These are phyloP conservation scores for Bufo bufo DNA, from an alignment of 2,113 vertebrate species.

Conservation along the genomic window DNA sequence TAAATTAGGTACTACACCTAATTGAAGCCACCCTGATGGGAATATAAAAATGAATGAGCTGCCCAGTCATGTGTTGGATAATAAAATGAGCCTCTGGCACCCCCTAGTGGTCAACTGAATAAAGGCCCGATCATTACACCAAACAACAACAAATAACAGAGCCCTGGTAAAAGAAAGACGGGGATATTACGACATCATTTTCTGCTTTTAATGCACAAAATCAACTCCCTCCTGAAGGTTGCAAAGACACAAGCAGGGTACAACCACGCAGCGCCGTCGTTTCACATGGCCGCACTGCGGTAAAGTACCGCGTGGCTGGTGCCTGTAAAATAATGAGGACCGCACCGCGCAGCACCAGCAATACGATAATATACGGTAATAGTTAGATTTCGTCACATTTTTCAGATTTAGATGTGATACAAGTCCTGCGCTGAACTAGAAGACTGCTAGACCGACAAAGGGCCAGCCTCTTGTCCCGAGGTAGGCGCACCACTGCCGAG, in stretches of 20 bases:
- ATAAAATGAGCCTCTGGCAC: constrained; percentile 69
- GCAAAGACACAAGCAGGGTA: neutral
- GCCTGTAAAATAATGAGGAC: no score
- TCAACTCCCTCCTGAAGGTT: neutral
- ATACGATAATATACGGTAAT: no score
- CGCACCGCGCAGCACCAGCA: no score
- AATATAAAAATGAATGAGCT: constrained; percentile 58
- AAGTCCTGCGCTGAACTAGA: no score
- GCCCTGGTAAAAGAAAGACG: neutral
- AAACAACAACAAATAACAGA: neutral
- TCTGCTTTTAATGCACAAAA: neutral
- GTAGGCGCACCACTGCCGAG: no score
- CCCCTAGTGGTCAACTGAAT: constrained; percentile 71
- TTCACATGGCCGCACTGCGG: no score
- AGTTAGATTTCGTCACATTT: no score
- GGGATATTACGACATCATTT: neutral
- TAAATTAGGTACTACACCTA: constrained; percentile 58
- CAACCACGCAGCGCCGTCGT: no score
- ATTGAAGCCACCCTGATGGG: constrained; percentile 59
- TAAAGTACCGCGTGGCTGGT: no score
- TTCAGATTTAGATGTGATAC: no score
- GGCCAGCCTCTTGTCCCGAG: no score
- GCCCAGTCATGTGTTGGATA: constrained; percentile 33
- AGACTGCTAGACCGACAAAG: no score
- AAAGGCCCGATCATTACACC: neutral